These are phyloP conservation scores for Chionodraco myersi DNA, from an alignment of 2,113 vertebrate genomes.

Conservation along the genomic window DNA sequence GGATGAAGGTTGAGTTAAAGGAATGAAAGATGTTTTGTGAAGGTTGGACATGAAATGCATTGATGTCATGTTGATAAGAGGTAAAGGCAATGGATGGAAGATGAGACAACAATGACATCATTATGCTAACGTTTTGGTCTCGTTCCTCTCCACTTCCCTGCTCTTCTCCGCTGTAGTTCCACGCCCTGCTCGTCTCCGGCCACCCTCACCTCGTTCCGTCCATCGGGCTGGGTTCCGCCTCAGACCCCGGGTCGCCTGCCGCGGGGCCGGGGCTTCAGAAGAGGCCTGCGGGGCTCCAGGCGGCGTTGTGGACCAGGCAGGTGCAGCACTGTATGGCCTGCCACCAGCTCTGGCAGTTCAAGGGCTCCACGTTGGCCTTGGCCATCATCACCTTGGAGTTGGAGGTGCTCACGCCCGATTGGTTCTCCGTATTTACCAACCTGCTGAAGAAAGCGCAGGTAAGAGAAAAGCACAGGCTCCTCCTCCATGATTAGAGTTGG, in stretches of 20 bases:
- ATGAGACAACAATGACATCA: conserved; percentile 47
- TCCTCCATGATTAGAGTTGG: neutral
- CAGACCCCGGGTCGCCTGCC: neutral
- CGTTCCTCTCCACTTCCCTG: conserved; percentile 2
- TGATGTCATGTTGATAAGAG: neutral
- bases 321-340: conserved; percentile 98
- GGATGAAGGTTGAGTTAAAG: neutral
- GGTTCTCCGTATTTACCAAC: conserved; percentile 88
- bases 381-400: conserved; percentile 98
- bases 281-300: conserved; percentile 90
- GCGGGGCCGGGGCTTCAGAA: conserved; percentile 84
- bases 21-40: neutral
- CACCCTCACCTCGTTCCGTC: conserved; percentile 84
- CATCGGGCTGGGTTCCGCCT: conserved; percentile 53
- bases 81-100: conserved; percentile 1
- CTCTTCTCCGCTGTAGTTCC: conserved; percentile 82
- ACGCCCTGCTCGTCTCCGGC: conserved; percentile 84
- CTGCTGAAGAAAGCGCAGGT: conserved; percentile 95
- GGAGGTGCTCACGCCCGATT: conserved; percentile 89
- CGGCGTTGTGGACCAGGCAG: conserved; percentile 93
- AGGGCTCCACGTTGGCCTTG: conserved; percentile 95
- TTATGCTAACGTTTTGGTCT: conserved; percentile 66
- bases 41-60: neutral
- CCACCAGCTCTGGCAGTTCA: conserved; percentile 99
- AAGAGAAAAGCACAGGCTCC: conserved; percentile 56